Base-by-base conservation (phyloP, 53 echinoderm and acorn worm species). In the Antedon mediterranea region DNA sequence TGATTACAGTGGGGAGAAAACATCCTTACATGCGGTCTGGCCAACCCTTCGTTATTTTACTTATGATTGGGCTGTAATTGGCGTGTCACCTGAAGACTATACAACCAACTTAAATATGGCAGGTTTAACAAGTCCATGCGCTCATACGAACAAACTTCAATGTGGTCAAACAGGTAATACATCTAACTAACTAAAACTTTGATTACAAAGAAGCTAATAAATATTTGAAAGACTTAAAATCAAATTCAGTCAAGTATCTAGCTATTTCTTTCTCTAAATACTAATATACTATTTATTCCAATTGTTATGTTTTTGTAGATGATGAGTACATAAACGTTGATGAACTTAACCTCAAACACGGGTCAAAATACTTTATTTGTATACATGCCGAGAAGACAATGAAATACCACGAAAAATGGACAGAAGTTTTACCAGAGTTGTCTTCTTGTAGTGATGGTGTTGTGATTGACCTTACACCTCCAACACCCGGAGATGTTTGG, bases 281-380 rank as follows among this genome's bases (percentile, higher is more conserved):
- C n/a, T n/a, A n/a, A n/a, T n/a, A n/a, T n/a, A n/a, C n/a, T n/a
- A n/a, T n/a, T n/a, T n/a, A n/a, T n/a, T n/a, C n/a, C n/a, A n/a
- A n/a, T n/a, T n/a, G n/a, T n/a, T 11, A 28, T 8, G 73, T 30
- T 26, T 26, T 28, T 13, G 73, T 26, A 85, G 85, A 77, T 18
- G 81, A 83, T 33, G 82, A 87, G 71, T 87, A 37, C 42, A 74
- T 87, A n/a, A n/a, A n/a, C n/a, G n/a, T n/a, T n/a, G n/a, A n/a
- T n/a, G n/a, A n/a, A n/a, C n/a, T n/a, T n/a, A 87, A 87, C 42
- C 72, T 87, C 73, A 72, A 26, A 72, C 73, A 72, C 9, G 29
- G 73, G 73, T 72, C n/a, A n/a, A n/a, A n/a, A n/a, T n/a, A n/a
- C n/a, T n/a, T n/a, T n/a, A n/a, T n/a, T n/a, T n/a, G n/a, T n/a